Conservation (phyloP, 2,113 vertebrate genomes). For the Dipodomys ordii region DNA sequence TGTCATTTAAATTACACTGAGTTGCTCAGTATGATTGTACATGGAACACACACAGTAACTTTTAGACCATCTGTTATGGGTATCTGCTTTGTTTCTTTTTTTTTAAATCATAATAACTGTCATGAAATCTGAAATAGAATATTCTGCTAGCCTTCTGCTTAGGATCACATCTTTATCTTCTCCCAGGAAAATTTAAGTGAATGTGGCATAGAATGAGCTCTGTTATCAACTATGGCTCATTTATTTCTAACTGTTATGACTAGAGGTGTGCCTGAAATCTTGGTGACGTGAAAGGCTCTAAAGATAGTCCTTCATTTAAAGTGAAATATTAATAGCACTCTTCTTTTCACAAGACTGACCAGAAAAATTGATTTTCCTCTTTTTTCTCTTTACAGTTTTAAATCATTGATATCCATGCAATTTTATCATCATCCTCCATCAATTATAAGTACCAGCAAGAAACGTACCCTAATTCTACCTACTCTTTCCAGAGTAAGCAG, state of each 20-base stretch:
- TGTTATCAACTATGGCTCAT: slow-evolving; percentile 31
- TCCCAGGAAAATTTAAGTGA: slow-evolving; percentile 42
- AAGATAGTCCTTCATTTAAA: neutral
- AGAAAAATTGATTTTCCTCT: neutral
- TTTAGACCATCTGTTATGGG: slow-evolving; percentile 68
- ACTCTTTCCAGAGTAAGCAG: neutral
- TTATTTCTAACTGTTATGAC: slow-evolving; percentile 66
- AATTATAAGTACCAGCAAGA: slow-evolving; percentile 7
- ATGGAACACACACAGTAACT: slow-evolving; percentile 49
- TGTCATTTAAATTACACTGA: slow-evolving; percentile 42
- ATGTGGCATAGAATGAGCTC: slow-evolving; percentile 29
- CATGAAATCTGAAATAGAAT: slow-evolving; percentile 48
- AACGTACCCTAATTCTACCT: neutral
- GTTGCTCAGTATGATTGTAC: slow-evolving; percentile 27
- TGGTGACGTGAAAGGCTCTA: slow-evolving; percentile 25
- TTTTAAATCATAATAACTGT: slow-evolving; percentile 56
- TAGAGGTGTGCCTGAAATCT: slow-evolving; percentile 41
- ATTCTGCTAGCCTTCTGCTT: slow-evolving; percentile 57
- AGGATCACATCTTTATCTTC: slow-evolving; percentile 65
- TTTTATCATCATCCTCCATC: neutral
- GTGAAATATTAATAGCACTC: neutral
- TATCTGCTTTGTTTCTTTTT: slow-evolving; percentile 64
- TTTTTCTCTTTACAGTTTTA: neutral
- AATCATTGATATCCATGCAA: neutral
- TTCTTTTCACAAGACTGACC: neutral